Conservation (phyloP, 2,888 invertebrate species). For the Brachypterus glaber region DNA sequence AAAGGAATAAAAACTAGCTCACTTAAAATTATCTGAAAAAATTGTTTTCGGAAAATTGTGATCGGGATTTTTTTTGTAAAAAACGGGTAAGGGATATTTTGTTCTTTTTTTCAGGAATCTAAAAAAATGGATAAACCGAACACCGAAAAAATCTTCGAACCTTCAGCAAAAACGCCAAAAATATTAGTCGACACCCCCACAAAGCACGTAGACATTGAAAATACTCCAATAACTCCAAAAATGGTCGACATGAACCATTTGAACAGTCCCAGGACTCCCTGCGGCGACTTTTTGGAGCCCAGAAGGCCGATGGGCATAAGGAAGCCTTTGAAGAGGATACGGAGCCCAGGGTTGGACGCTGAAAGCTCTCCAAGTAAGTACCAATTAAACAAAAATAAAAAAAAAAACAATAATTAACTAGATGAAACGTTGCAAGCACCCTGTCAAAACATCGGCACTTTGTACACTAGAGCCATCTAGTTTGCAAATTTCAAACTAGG, state of each 20-base stretch:
- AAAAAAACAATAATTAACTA: no score
- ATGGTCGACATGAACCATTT: not conserved
- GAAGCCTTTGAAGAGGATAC: constrained; percentile 35
- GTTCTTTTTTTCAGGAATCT: no score
- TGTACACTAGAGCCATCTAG: no score
- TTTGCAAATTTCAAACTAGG: no score
- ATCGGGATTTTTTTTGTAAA: no score
- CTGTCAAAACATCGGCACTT: no score
- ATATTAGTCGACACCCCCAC: not conserved
- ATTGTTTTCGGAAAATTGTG: no score
- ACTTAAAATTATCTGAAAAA: no score
- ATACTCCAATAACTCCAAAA: constrained; percentile 8
- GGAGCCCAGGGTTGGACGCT: constrained; percentile 35
- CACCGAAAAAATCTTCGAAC: not conserved
- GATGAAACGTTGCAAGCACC: no score
- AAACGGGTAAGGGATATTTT: no score
- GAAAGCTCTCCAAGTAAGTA: constrained; percentile 37
- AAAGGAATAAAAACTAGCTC: no score
- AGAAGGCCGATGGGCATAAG: constrained; percentile 32
- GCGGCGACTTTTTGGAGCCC: constrained; percentile 27
- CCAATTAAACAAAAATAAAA: no score
- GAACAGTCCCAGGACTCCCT: constrained; percentile 12
- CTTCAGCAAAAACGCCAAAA: not conserved
- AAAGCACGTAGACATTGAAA: not conserved
- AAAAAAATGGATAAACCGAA: not conserved